phyloP scores from a whole-genome alignment of 2,888 invertebrate genomes.

The Tenthredo scrophulariae region DNA sequence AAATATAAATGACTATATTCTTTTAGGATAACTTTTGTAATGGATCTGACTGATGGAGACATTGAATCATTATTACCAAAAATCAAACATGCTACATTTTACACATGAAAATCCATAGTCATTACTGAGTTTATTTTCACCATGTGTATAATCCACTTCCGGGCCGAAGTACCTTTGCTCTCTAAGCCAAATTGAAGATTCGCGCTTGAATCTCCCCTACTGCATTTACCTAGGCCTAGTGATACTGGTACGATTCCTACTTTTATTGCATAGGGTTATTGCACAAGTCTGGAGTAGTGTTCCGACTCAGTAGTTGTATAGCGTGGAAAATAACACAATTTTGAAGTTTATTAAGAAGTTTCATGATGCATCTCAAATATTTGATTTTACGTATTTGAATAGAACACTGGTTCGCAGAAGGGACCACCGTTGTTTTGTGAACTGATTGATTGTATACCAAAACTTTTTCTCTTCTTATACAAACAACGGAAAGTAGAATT shows the following conservation, averaged over 20 bases:
- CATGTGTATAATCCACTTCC: background rate
- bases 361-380: background rate
- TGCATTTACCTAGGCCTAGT: background rate
- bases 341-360: background rate
- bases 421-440: background rate
- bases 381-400: background rate
- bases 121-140: background rate
- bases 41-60: background rate
- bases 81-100: constrained; percentile 21
- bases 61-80: constrained; percentile 10
- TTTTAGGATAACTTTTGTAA: background rate
- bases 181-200: background rate
- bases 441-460: background rate
- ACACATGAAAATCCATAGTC: constrained; percentile 6
- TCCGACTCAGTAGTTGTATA: background rate
- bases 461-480: background rate
- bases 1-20: background rate
- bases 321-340: background rate
- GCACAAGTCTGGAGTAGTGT: background rate
- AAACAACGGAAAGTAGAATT: background rate
- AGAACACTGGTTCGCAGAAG: no score
- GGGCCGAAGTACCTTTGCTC: background rate
- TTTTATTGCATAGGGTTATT: background rate
- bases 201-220: background rate
- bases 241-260: background rate